These are phyloP conservation scores for Cottus gobio DNA, from an alignment of 2,113 vertebrate genomes.

Conservation along the genomic window DNA sequence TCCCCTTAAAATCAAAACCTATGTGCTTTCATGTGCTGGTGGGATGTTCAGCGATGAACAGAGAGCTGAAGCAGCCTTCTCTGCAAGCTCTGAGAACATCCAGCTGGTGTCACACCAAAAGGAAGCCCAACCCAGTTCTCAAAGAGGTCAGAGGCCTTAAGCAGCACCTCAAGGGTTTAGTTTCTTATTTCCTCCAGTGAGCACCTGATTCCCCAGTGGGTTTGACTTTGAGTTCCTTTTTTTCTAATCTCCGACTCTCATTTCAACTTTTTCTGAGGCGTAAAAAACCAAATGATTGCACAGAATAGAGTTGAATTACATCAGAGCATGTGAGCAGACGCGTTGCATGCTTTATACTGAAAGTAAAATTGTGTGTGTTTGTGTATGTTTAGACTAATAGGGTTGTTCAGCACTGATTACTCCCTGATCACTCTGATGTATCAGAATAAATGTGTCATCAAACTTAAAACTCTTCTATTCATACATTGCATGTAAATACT, in stretches of 20 bases:
- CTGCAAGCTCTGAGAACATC: background rate
- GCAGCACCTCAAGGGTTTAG: background rate
- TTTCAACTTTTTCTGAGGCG: conserved; percentile 20
- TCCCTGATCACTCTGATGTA: background rate
- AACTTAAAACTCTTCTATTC: background rate
- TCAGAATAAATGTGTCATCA: background rate
- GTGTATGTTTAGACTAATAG: background rate
- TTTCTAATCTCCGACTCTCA: conserved; percentile 6
- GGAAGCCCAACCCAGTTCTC: conserved; percentile 53
- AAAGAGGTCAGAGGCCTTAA: conserved; percentile 17
- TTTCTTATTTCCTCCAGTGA: background rate
- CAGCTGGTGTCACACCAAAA: background rate
- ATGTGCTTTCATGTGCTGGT: too few species aligned
- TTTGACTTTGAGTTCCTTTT: conserved; percentile 44
- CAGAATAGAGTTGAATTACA: background rate
- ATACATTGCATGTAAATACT: background rate
- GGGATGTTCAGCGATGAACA: too few species aligned
- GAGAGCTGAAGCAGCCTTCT: background rate
- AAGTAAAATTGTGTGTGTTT: background rate
- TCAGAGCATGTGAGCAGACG: background rate
- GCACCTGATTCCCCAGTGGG: conserved; percentile 11
- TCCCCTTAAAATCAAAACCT: too few species aligned
- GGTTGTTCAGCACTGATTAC: background rate
- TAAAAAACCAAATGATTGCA: background rate
- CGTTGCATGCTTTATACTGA: background rate